Base-by-base conservation (phyloP, 1,140 invertebrate genomes). In the Elymnias hypermnestra region DNA sequence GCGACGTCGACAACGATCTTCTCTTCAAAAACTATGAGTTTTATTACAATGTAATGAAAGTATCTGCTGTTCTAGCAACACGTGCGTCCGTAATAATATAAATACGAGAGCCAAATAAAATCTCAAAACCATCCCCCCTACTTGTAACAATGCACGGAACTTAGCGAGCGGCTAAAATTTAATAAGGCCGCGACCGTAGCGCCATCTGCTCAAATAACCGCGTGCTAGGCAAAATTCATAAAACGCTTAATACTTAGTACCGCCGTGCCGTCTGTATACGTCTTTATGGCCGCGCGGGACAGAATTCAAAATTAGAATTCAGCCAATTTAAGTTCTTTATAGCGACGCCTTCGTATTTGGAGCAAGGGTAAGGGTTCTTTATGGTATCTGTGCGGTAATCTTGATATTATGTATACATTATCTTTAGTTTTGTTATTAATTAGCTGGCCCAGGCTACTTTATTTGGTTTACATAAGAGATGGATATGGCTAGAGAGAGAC, bases 231-330 rank as follows among this genome's bases (percentile, higher is more conserved):
- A 40, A 63, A 70, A 66, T 70, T 70, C 66, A 66, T 67, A 64
- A 64, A 71, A 67, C 56, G 62, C 45, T 63, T 70, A 66, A 58
- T 63, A 59, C 55, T 56, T 51, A 52, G 40, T 21, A 49, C 37
- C 46, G 37, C 22, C 29, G 42, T 44, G 37, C 54, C 63, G 43
- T 58, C 54, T 57, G 60, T 61, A 56, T 50, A 57, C 57, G 54
- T 63, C 57, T 67, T 67, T 67, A 67, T 63, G 60, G 42, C 49
- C 45, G 25, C 41, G 47, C 44, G 60, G 63, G 53, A 55, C 57
- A 63, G 63, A 67, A 67, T 67, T 59, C 60, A 59, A 63, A 66
- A 67, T 67, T 67, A 67, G 63, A 67, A 59, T 67, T 63, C 54
- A 40, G 46, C 60, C 63, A 67, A 67, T 67, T 63, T 60, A 54